Conservation (phyloP, 2,797 vertebrate species). For the Anabas testudineus region DNA sequence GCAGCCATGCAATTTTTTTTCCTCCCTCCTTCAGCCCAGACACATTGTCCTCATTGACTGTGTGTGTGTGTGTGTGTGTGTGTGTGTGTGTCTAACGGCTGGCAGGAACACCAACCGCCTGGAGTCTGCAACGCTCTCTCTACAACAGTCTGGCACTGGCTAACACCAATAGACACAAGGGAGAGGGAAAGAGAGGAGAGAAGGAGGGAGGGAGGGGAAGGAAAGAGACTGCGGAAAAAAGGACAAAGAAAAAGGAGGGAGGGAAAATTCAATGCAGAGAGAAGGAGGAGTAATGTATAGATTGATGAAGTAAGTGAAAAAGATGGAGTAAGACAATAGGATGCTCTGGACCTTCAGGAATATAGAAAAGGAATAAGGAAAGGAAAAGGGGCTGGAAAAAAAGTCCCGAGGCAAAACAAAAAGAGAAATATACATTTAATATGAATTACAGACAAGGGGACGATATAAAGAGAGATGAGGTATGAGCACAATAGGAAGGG, state of each 20-base stretch:
- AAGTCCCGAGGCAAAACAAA: constrained; percentile 28
- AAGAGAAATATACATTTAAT: constrained; percentile 39
- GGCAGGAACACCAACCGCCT: constrained; percentile 75
- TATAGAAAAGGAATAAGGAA: constrained; percentile 42
- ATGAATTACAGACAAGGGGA: constrained; percentile 45
- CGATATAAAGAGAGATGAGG: constrained; percentile 58
- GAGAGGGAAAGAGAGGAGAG: constrained; percentile 49
- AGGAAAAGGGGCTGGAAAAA: constrained; percentile 26
- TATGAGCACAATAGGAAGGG: constrained; percentile 48
- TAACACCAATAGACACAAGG: constrained; percentile 76
- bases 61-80: constrained; percentile 27
- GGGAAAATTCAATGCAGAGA: constrained; percentile 66
- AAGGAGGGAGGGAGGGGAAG: constrained; percentile 58
- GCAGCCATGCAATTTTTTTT: constrained; percentile 55
- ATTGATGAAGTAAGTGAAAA: constrained; percentile 74
- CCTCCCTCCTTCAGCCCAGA: constrained; percentile 53
- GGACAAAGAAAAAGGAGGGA: constrained; percentile 72
- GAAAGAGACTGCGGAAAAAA: constrained; percentile 64
- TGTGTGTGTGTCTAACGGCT: constrained; percentile 66
- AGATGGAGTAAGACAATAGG: constrained; percentile 69
- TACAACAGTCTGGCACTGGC: constrained; percentile 85
- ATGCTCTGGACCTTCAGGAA: constrained; percentile 59
- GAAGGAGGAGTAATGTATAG: constrained; percentile 66
- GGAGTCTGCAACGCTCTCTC: constrained; percentile 60
- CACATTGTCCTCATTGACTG: constrained; percentile 79